A percentile compares a stretch with the other conserved stretches of the same genome.
These are phyloP conservation scores for Caenorhabditis sp. DNA, from an alignment of 2,888 invertebrate species.

Conservation along the genomic window DNA sequence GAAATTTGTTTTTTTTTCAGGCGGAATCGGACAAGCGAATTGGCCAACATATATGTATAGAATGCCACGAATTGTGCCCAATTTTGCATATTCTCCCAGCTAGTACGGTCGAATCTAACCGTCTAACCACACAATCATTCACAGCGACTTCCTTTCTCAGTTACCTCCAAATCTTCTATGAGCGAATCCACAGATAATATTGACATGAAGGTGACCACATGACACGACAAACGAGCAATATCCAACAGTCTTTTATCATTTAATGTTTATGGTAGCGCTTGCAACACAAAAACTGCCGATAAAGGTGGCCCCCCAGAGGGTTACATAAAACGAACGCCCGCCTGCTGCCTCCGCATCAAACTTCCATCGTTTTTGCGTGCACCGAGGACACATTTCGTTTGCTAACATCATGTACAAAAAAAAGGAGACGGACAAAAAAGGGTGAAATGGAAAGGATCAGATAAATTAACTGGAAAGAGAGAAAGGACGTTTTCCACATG, in stretches of 20 bases:
- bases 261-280: conserved; percentile 1
- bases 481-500: not conserved
- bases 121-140: too few species aligned
- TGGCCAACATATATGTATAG: not conserved
- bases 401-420: conserved; percentile 19
- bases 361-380: not conserved
- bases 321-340: conserved; percentile 5
- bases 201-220: conserved; percentile 23
- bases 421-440: not conserved
- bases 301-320: not conserved
- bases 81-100: conserved; percentile 9
- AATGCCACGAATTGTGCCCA: conserved; percentile 1
- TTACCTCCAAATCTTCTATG: conserved; percentile 18
- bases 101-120: not conserved
- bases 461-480: conserved; percentile 12
- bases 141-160: not conserved
- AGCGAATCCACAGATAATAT: conserved; percentile 23
- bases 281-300: conserved; percentile 8
- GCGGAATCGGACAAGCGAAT: not conserved
- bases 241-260: conserved; percentile 10
- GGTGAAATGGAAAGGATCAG: conserved; percentile 11
- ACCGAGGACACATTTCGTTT: conserved; percentile 10
- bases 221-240: conserved; percentile 5
- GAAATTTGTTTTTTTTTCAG: conserved; percentile 4
- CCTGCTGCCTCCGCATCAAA: conserved; percentile 4